Base-by-base conservation (phyloP, 2,797 vertebrate species). In the Danio choprae region DNA sequence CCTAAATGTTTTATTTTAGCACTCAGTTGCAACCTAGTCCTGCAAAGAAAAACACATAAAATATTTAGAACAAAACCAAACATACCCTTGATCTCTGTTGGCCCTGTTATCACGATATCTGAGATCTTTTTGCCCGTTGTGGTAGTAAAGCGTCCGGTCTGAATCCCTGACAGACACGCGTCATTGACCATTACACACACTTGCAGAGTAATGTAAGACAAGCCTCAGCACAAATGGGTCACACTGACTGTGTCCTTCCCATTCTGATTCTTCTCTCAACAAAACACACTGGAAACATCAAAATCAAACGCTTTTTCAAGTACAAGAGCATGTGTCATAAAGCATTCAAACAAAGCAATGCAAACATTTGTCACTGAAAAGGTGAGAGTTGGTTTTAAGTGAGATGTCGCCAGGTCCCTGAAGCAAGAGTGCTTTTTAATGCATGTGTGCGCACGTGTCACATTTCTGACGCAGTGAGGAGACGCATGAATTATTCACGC, bases 401-500 rank as follows among this genome's bases (percentile, higher is more conserved):
- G 41, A 71, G 40, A 73, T 63, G 53, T 79, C 51, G 55, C 6
- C 10, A 9, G 41, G 13, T 70, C 8, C 46, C 40, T 50, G 36
- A 63, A 62, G 44, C 44, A 71, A 69, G 18, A 59, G 41, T 36
- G 51, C 38, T 16, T 22, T 78, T 59, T 48, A 58, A 77, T 59
- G n/a, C 40, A 77, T 79, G 56, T 72, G 59, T 44, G 64, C 18
- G 68, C 8, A 41, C 22, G 82, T 53, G 20, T 85, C 72, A 74
- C 73, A 82, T 86, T 85, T 84, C 81, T 84, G 81, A 77, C 48
- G 85, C 83, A 81, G 78, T 85, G 83, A 84, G 80, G 64, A 81
- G 81, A 68, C 43, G 77, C 73, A 87, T 87, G 83, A 87, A 89
- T 87, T 83, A 89, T 87, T 87, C 81, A 87, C 81, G 22, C 51